Conservation (phyloP, 1,140 invertebrate species). For the Nixonia krombeini region DNA sequence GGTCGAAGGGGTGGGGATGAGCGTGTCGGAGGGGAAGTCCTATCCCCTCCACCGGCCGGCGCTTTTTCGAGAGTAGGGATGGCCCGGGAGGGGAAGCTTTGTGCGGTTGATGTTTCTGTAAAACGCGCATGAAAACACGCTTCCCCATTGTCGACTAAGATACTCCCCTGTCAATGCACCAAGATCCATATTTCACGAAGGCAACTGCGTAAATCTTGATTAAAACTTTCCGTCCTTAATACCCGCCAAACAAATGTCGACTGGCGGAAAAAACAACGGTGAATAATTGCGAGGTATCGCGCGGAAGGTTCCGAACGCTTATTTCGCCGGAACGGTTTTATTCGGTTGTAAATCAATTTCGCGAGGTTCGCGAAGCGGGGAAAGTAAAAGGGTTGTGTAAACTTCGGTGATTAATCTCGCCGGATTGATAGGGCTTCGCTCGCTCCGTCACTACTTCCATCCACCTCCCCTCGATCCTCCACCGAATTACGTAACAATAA, state of each 20-base stretch:
- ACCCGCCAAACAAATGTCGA: no score
- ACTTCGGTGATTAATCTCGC: constrained; percentile 67
- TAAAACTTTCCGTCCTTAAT: no score
- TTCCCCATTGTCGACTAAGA: constrained; percentile 13
- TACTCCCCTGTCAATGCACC: constrained; percentile 23
- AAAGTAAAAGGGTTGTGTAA: constrained; percentile 60
- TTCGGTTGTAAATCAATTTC: constrained; percentile 60
- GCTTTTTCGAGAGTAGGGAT: constrained; percentile 6
- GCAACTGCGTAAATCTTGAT: constrained; percentile 14
- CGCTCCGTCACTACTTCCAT: no score
- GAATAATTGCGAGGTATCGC: constrained; percentile 2
- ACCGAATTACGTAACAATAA: constrained; percentile 67
- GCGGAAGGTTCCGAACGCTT: constrained; percentile 12
- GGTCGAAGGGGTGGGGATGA: constrained; percentile 25
- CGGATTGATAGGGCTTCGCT: constrained; percentile 63
- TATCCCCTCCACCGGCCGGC: constrained; percentile 4
- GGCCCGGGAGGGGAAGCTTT: constrained; percentile 12
- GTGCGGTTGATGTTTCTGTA: constrained; percentile 20
- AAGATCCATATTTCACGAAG: constrained; percentile 10
- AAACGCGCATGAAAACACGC: constrained; percentile 26
- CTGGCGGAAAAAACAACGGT: constrained; percentile 1
- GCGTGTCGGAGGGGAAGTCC: constrained; percentile 5
- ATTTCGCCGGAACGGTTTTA: constrained; percentile 17
- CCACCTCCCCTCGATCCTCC: constrained; percentile 51
- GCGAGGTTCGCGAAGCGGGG: constrained; percentile 44